Percentiles rank a stretch among this genome's conserved stretches.
Conservation (phyloP, 2,888 invertebrate species). For the Leptopilina drosophilae region DNA sequence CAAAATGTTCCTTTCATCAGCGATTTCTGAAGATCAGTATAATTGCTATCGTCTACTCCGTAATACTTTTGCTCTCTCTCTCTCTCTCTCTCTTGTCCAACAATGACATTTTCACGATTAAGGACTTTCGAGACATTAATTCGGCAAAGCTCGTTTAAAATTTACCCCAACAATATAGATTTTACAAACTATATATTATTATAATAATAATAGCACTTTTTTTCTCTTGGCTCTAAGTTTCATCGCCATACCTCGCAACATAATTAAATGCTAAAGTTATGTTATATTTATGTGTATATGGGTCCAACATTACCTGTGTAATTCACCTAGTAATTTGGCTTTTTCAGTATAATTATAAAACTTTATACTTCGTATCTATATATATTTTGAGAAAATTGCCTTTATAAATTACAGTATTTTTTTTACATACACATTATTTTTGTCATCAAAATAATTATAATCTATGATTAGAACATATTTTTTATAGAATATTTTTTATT, state of each 20-base stretch:
- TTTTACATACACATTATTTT: no score
- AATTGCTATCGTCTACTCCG: neutral
- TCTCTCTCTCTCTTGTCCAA: neutral
- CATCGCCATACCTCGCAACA: neutral
- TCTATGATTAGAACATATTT: no score
- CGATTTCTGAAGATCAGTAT: constrained; percentile 11
- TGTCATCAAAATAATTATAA: no score
- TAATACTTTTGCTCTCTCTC: constrained; percentile 11
- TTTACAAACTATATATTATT: neutral
- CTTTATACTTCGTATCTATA: neutral
- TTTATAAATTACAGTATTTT: no score
- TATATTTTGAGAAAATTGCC: no score
- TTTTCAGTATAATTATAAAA: neutral
- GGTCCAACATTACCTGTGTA: neutral
- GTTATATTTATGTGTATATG: neutral
- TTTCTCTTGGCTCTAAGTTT: neutral
- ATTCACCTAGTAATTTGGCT: constrained; percentile 7
- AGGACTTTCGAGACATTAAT: neutral
- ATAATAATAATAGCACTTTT: constrained; percentile 33
- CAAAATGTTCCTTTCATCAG: neutral
- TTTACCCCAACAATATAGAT: neutral
- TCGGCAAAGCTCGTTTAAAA: neutral
- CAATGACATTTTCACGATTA: neutral
- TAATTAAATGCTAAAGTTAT: constrained; percentile 14
- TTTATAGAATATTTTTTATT: no score